Percentiles rank a stretch among this genome's conserved stretches.
Evolutionary conservation across 2,113 vertebrate species (phyloP).

Genomic region (Pomatorhinus ruficollis): DNA sequence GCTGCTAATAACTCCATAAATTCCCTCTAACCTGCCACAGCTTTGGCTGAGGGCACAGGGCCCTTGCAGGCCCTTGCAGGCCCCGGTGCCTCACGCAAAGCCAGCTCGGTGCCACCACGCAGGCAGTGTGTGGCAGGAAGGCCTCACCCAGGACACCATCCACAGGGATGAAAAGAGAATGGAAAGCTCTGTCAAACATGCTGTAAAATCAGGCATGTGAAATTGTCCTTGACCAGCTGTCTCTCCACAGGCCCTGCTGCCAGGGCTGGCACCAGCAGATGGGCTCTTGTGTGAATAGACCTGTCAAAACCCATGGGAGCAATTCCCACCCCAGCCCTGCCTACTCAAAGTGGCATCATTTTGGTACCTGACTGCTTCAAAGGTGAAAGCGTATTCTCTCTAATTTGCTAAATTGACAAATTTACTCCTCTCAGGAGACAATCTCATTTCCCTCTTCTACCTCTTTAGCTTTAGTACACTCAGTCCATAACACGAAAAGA

Average conservation of each 20-base stretch:
- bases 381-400: not conserved
- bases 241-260: accelerated
- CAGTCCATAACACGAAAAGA: not conserved
- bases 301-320: not conserved
- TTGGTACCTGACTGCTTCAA: not conserved
- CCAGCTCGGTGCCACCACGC: accelerated
- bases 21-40: not conserved
- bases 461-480: not conserved
- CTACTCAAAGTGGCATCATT: not conserved
- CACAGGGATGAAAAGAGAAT: not conserved
- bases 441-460: not conserved
- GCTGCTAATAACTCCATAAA: not conserved
- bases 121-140: accelerated
- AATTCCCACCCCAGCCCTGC: not conserved
- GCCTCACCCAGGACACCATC: accelerated
- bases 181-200: accelerated
- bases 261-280: not conserved
- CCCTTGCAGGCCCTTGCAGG: accelerated
- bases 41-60: not conserved
- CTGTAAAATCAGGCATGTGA: not conserved
- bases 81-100: accelerated
- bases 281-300: not conserved
- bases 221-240: not conserved
- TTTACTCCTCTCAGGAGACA: not conserved
- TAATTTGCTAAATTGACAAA: not conserved